Evolutionary conservation across 2,113 vertebrate genomes (phyloP).

Genomic region (Oreamnos americanus): DNA sequence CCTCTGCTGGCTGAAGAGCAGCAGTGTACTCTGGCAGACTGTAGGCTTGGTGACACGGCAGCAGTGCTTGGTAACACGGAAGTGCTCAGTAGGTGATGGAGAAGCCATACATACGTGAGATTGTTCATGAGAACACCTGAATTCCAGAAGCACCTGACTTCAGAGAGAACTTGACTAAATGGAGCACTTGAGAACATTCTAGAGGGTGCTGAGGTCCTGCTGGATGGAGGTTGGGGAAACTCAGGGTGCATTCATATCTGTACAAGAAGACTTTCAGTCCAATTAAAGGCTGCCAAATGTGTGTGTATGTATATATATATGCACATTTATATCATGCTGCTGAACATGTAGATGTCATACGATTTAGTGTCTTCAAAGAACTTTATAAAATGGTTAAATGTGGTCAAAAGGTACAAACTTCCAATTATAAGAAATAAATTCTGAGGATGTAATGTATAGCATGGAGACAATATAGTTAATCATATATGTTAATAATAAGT

Average conservation of each 20-base stretch:
- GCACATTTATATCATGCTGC: not conserved
- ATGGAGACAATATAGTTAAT: not conserved
- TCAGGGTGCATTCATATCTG: not conserved
- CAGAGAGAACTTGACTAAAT: not conserved
- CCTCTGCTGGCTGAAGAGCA: not conserved
- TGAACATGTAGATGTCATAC: not conserved
- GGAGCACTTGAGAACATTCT: not conserved
- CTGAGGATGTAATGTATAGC: not conserved
- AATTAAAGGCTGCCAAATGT: not conserved
- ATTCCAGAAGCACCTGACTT: not conserved
- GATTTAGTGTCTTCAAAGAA: not conserved
- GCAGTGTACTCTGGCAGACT: not conserved
- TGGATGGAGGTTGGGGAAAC: not conserved
- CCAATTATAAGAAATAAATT: not conserved
- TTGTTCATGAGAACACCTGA: not conserved
- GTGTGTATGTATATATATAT: not conserved
- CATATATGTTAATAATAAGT: not conserved
- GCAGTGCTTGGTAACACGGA: not conserved
- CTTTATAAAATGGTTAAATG: not conserved
- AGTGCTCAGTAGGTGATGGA: not conserved
- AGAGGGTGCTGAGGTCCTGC: not conserved
- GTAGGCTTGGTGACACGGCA: too few species aligned
- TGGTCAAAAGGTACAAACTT: not conserved
- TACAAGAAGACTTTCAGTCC: not conserved
- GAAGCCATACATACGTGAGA: not conserved